These are phyloP conservation scores for Chitala chitala DNA, from an alignment of 2,113 vertebrate species.

Conservation along the genomic window DNA sequence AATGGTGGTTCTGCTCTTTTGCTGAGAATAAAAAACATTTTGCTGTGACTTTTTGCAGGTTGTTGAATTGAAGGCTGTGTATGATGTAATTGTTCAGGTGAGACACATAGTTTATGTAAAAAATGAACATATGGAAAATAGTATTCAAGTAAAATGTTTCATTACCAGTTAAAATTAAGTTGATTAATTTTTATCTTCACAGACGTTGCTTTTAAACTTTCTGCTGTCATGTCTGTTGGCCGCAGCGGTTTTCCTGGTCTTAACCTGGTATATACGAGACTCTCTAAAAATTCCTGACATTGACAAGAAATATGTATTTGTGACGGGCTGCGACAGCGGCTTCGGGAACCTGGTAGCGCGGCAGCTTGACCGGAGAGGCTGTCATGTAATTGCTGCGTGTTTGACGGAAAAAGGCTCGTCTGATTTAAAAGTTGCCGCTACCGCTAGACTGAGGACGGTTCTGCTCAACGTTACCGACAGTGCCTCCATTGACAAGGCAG, in stretches of 20 bases:
- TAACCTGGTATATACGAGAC: neutral
- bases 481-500: constrained; percentile 59
- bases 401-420: constrained; percentile 66
- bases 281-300: constrained; percentile 27
- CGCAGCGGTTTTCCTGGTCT: neutral
- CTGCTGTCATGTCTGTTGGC: constrained; percentile 5
- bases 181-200: neutral
- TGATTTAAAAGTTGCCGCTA: constrained; percentile 65
- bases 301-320: constrained; percentile 66
- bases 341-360: constrained; percentile 73
- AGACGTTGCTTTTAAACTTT: neutral
- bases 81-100: neutral
- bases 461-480: constrained; percentile 65
- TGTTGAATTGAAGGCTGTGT: neutral
- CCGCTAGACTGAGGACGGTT: constrained; percentile 49
- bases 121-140: neutral
- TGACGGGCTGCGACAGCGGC: constrained; percentile 84
- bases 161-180: neutral
- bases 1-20: neutral
- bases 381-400: constrained; percentile 76
- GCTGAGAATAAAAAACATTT: neutral
- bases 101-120: neutral
- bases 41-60: constrained; percentile 3
- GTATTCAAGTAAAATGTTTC: neutral
- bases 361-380: constrained; percentile 68